phyloP scores from a whole-genome alignment of 2,888 invertebrate genomes.

The Tineola bisselliella region DNA sequence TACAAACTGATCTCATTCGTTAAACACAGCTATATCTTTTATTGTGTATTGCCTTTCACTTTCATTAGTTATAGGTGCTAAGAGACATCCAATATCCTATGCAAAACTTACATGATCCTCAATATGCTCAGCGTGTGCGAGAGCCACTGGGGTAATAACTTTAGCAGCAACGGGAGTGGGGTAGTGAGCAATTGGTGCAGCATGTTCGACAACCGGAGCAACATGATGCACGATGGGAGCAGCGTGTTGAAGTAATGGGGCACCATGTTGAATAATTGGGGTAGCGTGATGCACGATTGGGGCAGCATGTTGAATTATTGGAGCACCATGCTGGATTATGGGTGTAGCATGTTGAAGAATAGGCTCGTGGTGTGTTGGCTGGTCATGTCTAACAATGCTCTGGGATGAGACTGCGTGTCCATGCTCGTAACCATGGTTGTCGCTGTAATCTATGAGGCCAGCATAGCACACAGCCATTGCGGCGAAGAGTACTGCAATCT shows the following conservation, averaged over 20 bases:
- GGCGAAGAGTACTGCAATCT: conserved; percentile 51
- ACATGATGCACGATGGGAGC: conserved; percentile 28
- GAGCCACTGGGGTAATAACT: conserved; percentile 14
- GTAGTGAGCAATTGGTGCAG: conserved; percentile 20
- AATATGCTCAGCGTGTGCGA: conserved; percentile 28
- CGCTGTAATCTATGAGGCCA: conserved; percentile 37
- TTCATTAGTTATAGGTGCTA: conserved; percentile 27
- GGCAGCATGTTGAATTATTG: conserved; percentile 14
- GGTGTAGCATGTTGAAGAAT: conserved; percentile 23
- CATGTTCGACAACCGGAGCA: conserved; percentile 25
- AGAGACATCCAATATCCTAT: not conserved
- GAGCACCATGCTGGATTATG: conserved; percentile 21
- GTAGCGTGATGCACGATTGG: conserved; percentile 18
- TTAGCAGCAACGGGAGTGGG: not conserved
- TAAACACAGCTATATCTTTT: conserved; percentile 31
- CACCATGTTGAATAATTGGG: conserved; percentile 23
- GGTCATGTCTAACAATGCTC: conserved; percentile 50
- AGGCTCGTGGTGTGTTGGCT: conserved; percentile 24
- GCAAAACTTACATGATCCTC: conserved; percentile 35
- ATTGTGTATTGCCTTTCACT: conserved; percentile 45
- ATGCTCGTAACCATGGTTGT: conserved; percentile 32
- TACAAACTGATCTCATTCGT: conserved; percentile 50
- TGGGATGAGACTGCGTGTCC: conserved; percentile 48
- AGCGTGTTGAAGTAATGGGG: conserved; percentile 25
- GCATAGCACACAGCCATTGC: conserved; percentile 57